Evolutionary conservation across 2,797 vertebrate species (phyloP).

Genomic region (Rhinoraja longicauda): DNA sequence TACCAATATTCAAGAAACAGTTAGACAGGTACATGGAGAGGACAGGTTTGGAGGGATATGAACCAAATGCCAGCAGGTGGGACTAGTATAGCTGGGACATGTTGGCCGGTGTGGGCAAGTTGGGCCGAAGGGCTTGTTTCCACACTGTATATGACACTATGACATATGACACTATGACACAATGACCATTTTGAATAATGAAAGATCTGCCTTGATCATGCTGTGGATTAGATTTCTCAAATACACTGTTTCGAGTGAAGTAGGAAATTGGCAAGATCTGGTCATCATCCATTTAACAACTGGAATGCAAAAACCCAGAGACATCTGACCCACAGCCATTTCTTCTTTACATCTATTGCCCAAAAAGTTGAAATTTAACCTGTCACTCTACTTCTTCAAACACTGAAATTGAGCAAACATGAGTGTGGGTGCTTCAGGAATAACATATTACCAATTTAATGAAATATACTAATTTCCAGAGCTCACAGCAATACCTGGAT

Average conservation of each 20-base stretch:
- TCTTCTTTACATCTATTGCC: not conserved
- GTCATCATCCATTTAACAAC: not conserved
- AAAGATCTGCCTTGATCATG: not conserved
- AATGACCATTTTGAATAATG: too few species aligned
- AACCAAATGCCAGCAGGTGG: too few species aligned
- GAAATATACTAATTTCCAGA: not conserved
- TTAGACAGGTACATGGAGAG: too few species aligned
- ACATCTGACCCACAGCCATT: not conserved
- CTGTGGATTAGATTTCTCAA: not conserved
- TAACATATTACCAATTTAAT: not conserved
- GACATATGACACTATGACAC: too few species aligned
- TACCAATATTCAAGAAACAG: too few species aligned
- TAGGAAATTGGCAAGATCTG: not conserved
- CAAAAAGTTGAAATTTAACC: not conserved
- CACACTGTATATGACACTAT: too few species aligned
- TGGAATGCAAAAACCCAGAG: not conserved
- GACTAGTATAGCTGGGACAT: too few species aligned
- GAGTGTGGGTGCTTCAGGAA: not conserved
- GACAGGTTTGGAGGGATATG: too few species aligned
- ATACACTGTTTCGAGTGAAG: not conserved
- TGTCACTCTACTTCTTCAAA: not conserved
- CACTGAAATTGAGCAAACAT: not conserved
- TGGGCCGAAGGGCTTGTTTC: too few species aligned
- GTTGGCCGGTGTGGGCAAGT: too few species aligned
- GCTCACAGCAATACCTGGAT: not conserved